These are phyloP conservation scores for Drosophila melanogaster DNA, from an alignment of 1,140 invertebrate genomes.

Conservation along the genomic window DNA sequence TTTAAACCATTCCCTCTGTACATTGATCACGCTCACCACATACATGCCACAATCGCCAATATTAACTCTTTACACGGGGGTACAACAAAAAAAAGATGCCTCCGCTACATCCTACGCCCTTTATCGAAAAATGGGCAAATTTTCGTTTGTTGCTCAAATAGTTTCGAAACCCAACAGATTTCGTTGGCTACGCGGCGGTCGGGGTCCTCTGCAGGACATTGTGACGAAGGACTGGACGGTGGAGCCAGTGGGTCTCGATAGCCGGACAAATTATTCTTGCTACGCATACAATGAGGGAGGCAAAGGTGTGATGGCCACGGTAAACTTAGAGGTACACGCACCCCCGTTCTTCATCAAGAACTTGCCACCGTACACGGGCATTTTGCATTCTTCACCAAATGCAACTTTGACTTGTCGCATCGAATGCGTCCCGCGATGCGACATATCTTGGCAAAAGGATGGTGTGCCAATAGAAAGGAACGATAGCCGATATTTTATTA, in stretches of 20 bases:
- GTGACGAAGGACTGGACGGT: slow-evolving; percentile 91
- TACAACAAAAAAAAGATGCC: slow-evolving; percentile 12
- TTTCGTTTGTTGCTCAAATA: slow-evolving; percentile 72
- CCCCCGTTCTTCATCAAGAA: slow-evolving; percentile 94
- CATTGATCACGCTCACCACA: slow-evolving; percentile 79
- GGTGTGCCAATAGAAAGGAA: slow-evolving; percentile 87
- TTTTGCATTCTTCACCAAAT: slow-evolving; percentile 87
- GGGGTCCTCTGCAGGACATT: slow-evolving; percentile 89
- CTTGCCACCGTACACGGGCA: slow-evolving; percentile 92
- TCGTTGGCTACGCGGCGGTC: slow-evolving; percentile 91
- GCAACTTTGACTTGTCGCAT: slow-evolving; percentile 94
- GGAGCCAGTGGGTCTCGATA: slow-evolving; percentile 91
- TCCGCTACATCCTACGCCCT: slow-evolving; percentile 53
- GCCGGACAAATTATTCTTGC: slow-evolving; percentile 94
- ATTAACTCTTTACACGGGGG: slow-evolving; percentile 72
- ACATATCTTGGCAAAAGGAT: slow-evolving; percentile 93
- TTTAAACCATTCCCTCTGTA: slow-evolving; percentile 80
- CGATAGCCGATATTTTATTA: slow-evolving; percentile 89
- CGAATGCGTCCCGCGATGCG: slow-evolving; percentile 94
- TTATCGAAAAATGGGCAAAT: slow-evolving; percentile 80
- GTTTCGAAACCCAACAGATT: slow-evolving; percentile 86
- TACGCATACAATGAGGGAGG: slow-evolving; percentile 93
- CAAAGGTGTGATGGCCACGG: slow-evolving; percentile 89
- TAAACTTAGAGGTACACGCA: slow-evolving; percentile 92
- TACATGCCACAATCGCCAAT: slow-evolving; percentile 81